Evolutionary conservation across 2,888 invertebrate genomes (phyloP).

Genomic region (Eilema sororculum): DNA sequence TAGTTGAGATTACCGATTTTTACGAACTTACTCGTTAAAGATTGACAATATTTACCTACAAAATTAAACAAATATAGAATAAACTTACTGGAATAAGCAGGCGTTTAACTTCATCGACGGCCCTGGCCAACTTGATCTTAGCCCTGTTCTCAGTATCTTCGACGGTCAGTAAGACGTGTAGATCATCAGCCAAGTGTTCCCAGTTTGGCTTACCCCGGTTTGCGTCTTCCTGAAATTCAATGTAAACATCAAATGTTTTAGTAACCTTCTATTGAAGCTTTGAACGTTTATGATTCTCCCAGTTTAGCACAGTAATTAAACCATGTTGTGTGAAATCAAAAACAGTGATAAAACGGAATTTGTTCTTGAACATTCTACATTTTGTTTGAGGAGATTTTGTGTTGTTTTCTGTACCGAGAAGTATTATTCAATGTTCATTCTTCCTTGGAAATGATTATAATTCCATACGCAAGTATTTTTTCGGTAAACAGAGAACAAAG

Average conservation of each 20-base stretch:
- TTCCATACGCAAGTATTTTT: slow-evolving; percentile 24
- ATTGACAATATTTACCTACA: not conserved
- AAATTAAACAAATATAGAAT: not conserved
- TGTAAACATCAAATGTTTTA: slow-evolving; percentile 25
- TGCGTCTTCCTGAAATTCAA: slow-evolving; percentile 94
- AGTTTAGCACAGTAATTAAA: slow-evolving; percentile 40
- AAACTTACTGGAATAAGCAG: slow-evolving; percentile 97
- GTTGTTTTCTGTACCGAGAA: slow-evolving; percentile 9
- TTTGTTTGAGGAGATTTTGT: slow-evolving; percentile 13
- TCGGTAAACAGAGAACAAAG: slow-evolving; percentile 22
- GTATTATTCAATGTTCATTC: slow-evolving; percentile 11
- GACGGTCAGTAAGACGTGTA: slow-evolving; percentile 99
- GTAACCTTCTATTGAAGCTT: slow-evolving; percentile 26
- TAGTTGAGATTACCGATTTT: not conserved
- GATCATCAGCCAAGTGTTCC: slow-evolving; percentile 99
- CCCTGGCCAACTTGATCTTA: slow-evolving; percentile 96
- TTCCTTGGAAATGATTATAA: slow-evolving; percentile 8
- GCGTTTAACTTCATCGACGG: slow-evolving; percentile 99
- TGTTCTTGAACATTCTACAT: slow-evolving; percentile 15
- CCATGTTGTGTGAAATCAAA: slow-evolving; percentile 36
- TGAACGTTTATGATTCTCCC: slow-evolving; percentile 28
- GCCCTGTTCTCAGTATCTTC: slow-evolving; percentile 99
- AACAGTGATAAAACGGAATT: slow-evolving; percentile 38
- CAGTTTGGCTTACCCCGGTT: slow-evolving; percentile 99
- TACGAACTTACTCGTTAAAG: not conserved